Conservation (phyloP, 2,888 invertebrate species). For the Magallana nippona region DNA sequence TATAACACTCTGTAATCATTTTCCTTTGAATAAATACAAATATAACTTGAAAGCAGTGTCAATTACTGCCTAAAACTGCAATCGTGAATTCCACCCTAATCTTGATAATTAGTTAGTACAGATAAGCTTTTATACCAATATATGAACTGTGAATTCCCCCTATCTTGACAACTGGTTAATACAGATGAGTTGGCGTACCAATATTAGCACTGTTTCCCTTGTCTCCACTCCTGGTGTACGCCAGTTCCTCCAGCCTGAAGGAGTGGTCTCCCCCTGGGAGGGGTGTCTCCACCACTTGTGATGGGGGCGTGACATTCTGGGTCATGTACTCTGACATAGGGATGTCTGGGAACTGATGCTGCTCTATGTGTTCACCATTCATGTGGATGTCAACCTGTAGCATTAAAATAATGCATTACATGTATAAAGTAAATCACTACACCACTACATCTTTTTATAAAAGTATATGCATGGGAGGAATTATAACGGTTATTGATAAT, state of each 20-base stretch:
- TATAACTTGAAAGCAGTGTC: no score
- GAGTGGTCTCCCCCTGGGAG: slow-evolving; percentile 67
- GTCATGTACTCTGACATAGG: slow-evolving; percentile 64
- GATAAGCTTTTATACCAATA: no score
- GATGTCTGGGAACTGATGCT: slow-evolving; percentile 58
- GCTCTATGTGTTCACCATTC: slow-evolving; percentile 71
- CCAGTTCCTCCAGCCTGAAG: slow-evolving; percentile 79
- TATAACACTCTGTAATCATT: not conserved
- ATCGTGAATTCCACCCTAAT: no score
- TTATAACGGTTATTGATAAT: no score
- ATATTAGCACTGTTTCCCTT: slow-evolving; percentile 82
- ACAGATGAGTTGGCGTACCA: slow-evolving; percentile 65
- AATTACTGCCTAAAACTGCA: no score
- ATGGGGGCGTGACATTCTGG: slow-evolving; percentile 30
- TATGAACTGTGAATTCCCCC: no score
- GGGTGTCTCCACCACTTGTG: slow-evolving; percentile 6
- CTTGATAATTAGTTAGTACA: no score
- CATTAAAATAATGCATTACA: not conserved
- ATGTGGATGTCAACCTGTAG: slow-evolving; percentile 73
- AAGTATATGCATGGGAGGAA: no score
- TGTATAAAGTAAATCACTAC: not conserved
- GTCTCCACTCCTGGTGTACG: slow-evolving; percentile 82
- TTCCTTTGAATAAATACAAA: no score
- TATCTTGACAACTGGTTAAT: no score
- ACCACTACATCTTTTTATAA: no score